Base-by-base conservation (phyloP, 1,140 invertebrate species). In the Vanessa atalanta region DNA sequence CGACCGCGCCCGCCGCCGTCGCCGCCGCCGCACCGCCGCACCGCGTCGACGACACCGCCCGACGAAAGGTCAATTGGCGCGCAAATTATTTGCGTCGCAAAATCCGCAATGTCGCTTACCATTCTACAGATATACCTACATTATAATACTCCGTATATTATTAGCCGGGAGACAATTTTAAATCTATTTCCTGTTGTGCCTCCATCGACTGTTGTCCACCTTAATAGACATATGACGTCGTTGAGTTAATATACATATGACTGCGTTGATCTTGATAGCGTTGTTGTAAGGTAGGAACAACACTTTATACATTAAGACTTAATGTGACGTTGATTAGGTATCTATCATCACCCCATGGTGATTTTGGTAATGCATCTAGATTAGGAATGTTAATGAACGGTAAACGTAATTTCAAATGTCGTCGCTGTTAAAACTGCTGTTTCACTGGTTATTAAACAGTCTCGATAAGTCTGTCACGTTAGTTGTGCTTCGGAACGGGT, bases 61-160 rank as follows among this genome's bases (percentile, higher is more conserved):
- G 89, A 90, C 85, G 89, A 92, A 92, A 92, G 90, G 90, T 92
- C 90, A 92, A 92, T 92, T 92, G 90, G 87, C 90, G 88, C 89
- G 88, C 88, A 92, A 91, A 92, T 92, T 92, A 92, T 92, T 92
- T 92, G 87, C 90, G 89, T 91, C 89, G 90, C 88, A 90, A 89
- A 90, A 89, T 88, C 87, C 83, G 82, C 84, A 87, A 73, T 83
- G 82, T 78, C 81, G 83, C 79, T 85, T 85, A 88, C 80, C 85
- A 87, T 79, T 76, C 67, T 78, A 75, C 72, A 75, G 57, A 63
- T 63, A 70, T 76, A 70, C 26, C 26, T 31, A 31, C 71, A 70
- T 76, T 43, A 80, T 82, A 83, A 74, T 72, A 77, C 61, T 20
- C 64, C 23, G 37, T 73, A 63, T 79, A 83, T 81, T 82, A 85